Evolutionary conservation across 2,113 vertebrate genomes (phyloP).

Genomic region (Circaetus gallicus): DNA sequence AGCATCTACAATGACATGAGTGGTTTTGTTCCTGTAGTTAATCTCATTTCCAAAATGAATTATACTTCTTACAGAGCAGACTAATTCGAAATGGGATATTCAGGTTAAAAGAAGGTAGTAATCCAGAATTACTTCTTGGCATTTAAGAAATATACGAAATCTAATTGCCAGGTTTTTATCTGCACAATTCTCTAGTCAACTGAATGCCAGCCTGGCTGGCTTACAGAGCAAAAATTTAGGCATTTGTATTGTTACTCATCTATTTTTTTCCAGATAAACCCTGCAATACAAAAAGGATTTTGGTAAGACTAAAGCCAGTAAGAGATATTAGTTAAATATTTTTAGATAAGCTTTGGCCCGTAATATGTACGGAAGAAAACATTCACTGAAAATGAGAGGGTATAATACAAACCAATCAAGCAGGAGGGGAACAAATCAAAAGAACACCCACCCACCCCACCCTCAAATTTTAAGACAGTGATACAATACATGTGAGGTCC

Average conservation of each 20-base stretch:
- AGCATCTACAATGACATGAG: neutral
- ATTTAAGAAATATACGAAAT: neutral
- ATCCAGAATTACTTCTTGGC: neutral
- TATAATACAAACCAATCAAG: neutral
- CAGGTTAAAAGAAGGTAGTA: neutral
- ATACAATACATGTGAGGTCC: neutral
- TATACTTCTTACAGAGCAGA: neutral
- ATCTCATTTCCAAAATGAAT: neutral
- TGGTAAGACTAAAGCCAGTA: neutral
- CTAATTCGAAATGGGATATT: neutral
- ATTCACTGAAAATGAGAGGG: neutral
- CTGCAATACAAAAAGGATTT: neutral
- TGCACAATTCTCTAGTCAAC: neutral
- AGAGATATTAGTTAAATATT: neutral
- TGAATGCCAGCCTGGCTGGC: neutral
- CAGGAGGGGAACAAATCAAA: neutral
- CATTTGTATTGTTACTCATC: neutral
- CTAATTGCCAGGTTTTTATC: neutral
- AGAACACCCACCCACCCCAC: neutral
- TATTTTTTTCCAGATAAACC: neutral
- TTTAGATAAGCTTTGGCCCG: neutral
- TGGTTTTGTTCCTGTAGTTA: neutral
- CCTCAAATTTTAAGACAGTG: neutral
- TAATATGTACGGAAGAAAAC: neutral
- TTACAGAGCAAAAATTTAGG: neutral